A percentile compares a stretch with the other conserved stretches of the same genome.
phyloP scores from a whole-genome alignment of 2,797 vertebrate genomes.

The Coccyzus lansbergi region DNA sequence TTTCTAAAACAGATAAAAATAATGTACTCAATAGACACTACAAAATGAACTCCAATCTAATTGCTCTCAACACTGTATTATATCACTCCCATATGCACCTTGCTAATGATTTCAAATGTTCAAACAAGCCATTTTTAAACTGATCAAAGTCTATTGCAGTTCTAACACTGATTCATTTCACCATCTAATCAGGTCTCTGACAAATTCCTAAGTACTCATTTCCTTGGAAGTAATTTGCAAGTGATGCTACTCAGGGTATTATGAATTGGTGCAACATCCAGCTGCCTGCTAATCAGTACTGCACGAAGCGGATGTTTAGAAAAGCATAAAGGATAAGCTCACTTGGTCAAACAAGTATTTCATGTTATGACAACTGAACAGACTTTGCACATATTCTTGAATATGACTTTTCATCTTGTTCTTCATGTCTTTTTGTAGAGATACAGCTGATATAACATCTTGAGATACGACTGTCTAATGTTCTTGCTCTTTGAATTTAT shows the following conservation, averaged over 20 bases:
- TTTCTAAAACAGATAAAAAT: constrained; percentile 62
- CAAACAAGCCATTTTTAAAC: constrained; percentile 46
- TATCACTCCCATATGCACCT: constrained; percentile 55
- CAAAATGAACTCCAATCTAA: constrained; percentile 42
- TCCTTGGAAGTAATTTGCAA: constrained; percentile 50
- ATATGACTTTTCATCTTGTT: not conserved
- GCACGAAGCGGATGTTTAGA: not conserved
- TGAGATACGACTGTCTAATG: not conserved
- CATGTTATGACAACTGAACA: not conserved
- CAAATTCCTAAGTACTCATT: constrained; percentile 54
- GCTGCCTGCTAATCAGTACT: not conserved
- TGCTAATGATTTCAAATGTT: constrained; percentile 67
- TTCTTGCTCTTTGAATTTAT: not conserved
- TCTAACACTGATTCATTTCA: constrained; percentile 62
- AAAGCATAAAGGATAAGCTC: not conserved
- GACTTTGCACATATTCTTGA: not conserved
- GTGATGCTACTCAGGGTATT: not conserved
- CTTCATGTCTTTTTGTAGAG: not conserved
- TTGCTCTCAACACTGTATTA: constrained; percentile 28
- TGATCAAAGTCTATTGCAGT: constrained; percentile 57
- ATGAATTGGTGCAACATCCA: constrained; percentile 5
- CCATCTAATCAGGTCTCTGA: constrained; percentile 54
- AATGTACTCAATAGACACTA: constrained; percentile 44
- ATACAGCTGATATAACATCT: not conserved
- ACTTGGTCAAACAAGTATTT: not conserved